These are phyloP conservation scores for Semaprochilodus insignis DNA, from an alignment of 2,797 vertebrate genomes.

Conservation along the genomic window DNA sequence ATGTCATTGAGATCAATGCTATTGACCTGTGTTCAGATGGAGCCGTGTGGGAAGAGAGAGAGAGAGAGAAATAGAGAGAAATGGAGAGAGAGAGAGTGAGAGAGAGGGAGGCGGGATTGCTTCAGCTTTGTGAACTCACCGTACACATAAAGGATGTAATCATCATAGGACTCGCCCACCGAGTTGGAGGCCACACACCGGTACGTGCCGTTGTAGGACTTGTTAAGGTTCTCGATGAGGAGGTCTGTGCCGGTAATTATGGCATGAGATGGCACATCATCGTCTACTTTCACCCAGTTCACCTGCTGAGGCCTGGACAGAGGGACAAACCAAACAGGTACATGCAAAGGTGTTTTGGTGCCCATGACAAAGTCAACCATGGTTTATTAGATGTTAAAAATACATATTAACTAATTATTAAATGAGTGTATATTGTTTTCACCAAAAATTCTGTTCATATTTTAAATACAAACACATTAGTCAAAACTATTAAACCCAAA, in stretches of 20 bases:
- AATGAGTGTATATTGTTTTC: too few relatives aligned
- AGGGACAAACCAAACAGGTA: neutral
- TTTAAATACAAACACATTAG: neutral
- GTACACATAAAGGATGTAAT: conserved; percentile 89
- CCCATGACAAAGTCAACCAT: neutral
- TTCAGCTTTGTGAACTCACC: conserved; percentile 74
- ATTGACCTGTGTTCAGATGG: conserved; percentile 68
- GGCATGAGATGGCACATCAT: conserved; percentile 87
- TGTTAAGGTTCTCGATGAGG: conserved; percentile 88
- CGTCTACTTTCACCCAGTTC: conserved; percentile 86
- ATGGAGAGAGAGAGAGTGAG: neutral
- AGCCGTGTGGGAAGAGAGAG: conserved; percentile 50
- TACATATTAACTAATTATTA: too few relatives aligned
- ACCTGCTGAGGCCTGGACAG: conserved; percentile 82
- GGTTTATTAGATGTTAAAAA: too few relatives aligned
- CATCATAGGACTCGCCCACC: conserved; percentile 85
- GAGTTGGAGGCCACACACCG: conserved; percentile 86
- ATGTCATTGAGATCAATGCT: conserved; percentile 70
- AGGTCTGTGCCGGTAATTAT: conserved; percentile 84
- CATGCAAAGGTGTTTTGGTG: neutral
- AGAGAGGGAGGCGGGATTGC: conserved; percentile 22
- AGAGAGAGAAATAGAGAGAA: conserved; percentile 30
- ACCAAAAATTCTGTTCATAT: neutral
- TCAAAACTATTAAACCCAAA: neutral
- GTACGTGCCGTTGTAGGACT: conserved; percentile 90